Percentiles rank a stretch among this genome's conserved stretches.
These are phyloP conservation scores for Catharus fuscescens DNA, from an alignment of 2,113 vertebrate species.

Conservation along the genomic window DNA sequence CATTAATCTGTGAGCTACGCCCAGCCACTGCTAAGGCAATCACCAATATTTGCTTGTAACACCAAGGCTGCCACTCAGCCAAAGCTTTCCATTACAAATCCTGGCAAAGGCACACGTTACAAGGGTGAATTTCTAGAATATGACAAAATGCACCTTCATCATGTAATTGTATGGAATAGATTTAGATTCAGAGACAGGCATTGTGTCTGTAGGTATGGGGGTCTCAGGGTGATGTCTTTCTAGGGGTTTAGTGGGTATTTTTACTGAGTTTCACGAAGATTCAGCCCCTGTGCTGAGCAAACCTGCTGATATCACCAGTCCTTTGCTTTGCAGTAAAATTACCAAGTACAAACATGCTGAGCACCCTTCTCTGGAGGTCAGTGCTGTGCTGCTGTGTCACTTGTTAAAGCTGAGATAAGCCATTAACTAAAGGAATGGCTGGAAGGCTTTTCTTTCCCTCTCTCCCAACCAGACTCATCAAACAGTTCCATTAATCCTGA, in stretches of 20 bases:
- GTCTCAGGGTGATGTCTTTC: background rate
- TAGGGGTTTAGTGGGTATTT: background rate
- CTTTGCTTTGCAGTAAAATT: background rate
- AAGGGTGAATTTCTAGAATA: background rate
- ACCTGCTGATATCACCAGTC: background rate
- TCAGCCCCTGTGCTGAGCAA: background rate
- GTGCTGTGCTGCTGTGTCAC: background rate
- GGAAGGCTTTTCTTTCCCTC: background rate
- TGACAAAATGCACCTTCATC: no score
- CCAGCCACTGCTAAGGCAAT: rapidly evolving
- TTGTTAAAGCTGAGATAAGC: background rate
- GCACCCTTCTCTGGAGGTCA: background rate
- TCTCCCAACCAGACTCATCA: background rate
- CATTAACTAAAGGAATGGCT: background rate
- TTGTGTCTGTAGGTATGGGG: background rate
- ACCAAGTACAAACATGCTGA: background rate
- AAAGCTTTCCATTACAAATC: background rate
- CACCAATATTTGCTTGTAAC: background rate
- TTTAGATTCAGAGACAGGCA: no score
- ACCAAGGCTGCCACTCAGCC: background rate
- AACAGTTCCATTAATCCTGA: background rate
- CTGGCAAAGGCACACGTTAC: background rate
- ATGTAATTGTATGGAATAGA: background rate
- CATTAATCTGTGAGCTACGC: background rate
- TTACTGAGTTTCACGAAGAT: background rate